Evolutionary conservation across 2,797 vertebrate genomes (phyloP).

Genomic region (Sternotherus odoratus): DNA sequence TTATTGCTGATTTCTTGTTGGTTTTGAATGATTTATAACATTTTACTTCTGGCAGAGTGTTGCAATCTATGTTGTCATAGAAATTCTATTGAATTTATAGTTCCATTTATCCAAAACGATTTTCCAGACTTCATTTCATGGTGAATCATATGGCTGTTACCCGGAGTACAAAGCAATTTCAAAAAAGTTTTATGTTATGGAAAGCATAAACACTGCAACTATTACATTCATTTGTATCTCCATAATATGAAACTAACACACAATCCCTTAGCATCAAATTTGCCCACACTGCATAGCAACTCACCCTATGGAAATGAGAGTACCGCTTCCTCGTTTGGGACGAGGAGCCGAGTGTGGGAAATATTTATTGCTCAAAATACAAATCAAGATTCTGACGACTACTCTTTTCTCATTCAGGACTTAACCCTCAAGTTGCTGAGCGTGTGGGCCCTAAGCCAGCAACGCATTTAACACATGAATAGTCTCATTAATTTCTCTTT

Average conservation of each 20-base stretch:
- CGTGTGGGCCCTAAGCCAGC: rapidly evolving
- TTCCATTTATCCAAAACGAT: conserved; percentile 89
- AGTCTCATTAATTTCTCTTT: rapidly evolving
- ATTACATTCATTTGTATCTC: conserved; percentile 80
- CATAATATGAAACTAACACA: conserved; percentile 76
- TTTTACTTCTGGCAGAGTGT: conserved; percentile 84
- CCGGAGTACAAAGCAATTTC: conserved; percentile 84
- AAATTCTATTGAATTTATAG: conserved; percentile 90
- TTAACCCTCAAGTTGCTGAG: background rate
- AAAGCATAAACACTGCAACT: conserved; percentile 78
- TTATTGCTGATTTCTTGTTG: conserved; percentile 81
- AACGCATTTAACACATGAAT: rapidly evolving
- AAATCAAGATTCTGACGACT: background rate
- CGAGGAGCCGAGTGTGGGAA: background rate
- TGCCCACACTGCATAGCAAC: conserved; percentile 28
- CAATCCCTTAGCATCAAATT: conserved; percentile 57
- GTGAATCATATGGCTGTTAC: conserved; percentile 88
- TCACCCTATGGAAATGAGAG: conserved; percentile 10
- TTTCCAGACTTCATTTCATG: conserved; percentile 90
- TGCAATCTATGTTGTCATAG: conserved; percentile 87
- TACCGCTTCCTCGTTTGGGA: conserved; percentile 1
- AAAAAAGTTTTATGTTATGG: conserved; percentile 81
- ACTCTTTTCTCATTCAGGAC: background rate
- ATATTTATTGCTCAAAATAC: conserved; percentile 26
- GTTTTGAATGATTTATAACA: conserved; percentile 86